Conservation (phyloP, 1,140 invertebrate species). For the Hycleus cichorii region DNA sequence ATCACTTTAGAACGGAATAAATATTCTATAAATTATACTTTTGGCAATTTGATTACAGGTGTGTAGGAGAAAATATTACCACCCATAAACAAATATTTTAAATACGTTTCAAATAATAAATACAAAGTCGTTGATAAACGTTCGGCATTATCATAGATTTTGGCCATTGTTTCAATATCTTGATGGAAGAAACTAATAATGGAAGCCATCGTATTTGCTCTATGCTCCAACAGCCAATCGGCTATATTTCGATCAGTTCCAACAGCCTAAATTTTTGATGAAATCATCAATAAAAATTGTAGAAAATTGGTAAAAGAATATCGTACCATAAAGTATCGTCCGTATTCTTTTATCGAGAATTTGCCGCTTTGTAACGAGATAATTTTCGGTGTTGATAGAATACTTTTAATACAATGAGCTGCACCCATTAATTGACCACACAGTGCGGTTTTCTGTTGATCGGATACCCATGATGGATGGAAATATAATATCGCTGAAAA, state of each 20-base stretch:
- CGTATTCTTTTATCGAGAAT: slow-evolving; percentile 71
- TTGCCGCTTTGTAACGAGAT: slow-evolving; percentile 76
- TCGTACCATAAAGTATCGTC: slow-evolving; percentile 67
- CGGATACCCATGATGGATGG: slow-evolving; percentile 78
- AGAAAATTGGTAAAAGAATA: slow-evolving; percentile 17
- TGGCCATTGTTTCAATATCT: slow-evolving; percentile 61
- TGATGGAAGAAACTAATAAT: slow-evolving; percentile 71
- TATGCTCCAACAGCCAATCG: slow-evolving; percentile 67
- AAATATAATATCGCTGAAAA: slow-evolving; percentile 80
- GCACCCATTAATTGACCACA: slow-evolving; percentile 79
- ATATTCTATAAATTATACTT: slow-evolving; percentile 46
- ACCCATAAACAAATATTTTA: slow-evolving; percentile 69
- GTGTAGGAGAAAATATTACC: slow-evolving; percentile 72
- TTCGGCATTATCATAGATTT: slow-evolving; percentile 50
- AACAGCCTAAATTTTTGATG: slow-evolving; percentile 52
- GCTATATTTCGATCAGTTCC: slow-evolving; percentile 79
- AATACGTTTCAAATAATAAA: slow-evolving; percentile 75
- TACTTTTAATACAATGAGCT: slow-evolving; percentile 63
- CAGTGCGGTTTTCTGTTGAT: slow-evolving; percentile 67
- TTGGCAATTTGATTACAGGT: slow-evolving; percentile 67
- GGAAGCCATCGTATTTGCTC: slow-evolving; percentile 61
- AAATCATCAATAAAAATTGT: slow-evolving; percentile 10
- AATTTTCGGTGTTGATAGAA: slow-evolving; percentile 64
- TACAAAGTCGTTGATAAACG: slow-evolving; percentile 69
- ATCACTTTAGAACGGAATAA: slow-evolving; percentile 4